Percentiles rank a stretch among this genome's conserved stretches.
Conservation (phyloP, 2,797 vertebrate species). For the Otolemur crassicaudatus region DNA sequence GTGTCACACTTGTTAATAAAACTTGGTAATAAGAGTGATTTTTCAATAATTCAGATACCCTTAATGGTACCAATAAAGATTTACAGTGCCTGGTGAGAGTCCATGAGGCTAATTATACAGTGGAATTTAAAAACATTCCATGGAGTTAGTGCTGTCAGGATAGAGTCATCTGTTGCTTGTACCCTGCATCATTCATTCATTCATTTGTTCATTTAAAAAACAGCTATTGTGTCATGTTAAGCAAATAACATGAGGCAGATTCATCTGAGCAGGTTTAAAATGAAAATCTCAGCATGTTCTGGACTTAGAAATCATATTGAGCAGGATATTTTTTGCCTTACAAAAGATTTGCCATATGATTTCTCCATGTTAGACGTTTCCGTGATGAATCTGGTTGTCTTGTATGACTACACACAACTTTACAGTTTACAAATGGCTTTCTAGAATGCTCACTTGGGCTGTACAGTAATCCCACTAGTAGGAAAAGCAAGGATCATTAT, state of each 20-base stretch:
- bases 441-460: not conserved
- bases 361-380: not conserved
- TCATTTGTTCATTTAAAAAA: not conserved
- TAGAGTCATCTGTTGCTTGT: not conserved
- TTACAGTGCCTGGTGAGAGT: not conserved
- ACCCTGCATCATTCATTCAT: not conserved
- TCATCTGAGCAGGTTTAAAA: not conserved
- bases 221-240: not conserved
- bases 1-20: slow-evolving; percentile 54
- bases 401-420: not conserved
- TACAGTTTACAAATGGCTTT: not conserved
- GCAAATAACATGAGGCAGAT: not conserved
- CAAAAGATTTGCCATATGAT: not conserved
- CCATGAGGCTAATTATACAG: slow-evolving; percentile 20
- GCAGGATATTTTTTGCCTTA: not conserved
- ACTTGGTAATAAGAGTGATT: slow-evolving; percentile 30
- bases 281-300: not conserved
- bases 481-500: not conserved
- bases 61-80: slow-evolving; percentile 40
- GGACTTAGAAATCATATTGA: not conserved
- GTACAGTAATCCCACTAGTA: not conserved
- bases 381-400: not conserved
- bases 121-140: not conserved
- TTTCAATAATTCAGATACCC: slow-evolving; percentile 61
- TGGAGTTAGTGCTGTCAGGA: not conserved